phyloP scores from a whole-genome alignment of 2,797 vertebrate genomes.

The Lithobates pipiens region DNA sequence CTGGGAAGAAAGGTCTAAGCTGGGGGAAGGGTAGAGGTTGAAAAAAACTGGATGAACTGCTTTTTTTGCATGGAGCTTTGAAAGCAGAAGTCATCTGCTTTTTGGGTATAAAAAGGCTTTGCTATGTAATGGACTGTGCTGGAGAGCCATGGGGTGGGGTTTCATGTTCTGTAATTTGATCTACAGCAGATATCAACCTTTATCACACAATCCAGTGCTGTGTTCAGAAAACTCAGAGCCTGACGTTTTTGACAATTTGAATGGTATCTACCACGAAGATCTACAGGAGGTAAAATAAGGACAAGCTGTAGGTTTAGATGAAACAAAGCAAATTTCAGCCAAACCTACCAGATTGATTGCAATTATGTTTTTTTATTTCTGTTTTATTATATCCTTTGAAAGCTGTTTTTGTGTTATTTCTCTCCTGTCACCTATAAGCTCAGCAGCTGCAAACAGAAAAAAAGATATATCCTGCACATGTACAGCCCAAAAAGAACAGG shows the following conservation, averaged over 20 bases:
- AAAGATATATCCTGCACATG: too few species aligned
- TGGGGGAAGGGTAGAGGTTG: conserved; percentile 76
- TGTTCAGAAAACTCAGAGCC: conserved; percentile 76
- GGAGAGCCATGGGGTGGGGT: conserved; percentile 90
- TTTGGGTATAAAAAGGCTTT: conserved; percentile 86
- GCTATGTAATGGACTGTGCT: conserved; percentile 87
- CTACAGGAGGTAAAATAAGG: conserved; percentile 64
- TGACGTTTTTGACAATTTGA: conserved; percentile 74
- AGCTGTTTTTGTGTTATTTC: too few species aligned
- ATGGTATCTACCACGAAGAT: conserved; percentile 72
- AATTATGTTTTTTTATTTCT: too few species aligned
- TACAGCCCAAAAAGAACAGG: too few species aligned
- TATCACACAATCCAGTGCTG: conserved; percentile 81
- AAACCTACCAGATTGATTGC: conserved; percentile 61
- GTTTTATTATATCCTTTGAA: too few species aligned
- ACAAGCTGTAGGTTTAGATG: conserved; percentile 65
- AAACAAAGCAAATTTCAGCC: conserved; percentile 30
- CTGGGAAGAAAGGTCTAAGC: conserved; percentile 80
- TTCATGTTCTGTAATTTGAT: conserved; percentile 91
- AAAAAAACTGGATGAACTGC: conserved; percentile 75
- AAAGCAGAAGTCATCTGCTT: conserved; percentile 85
- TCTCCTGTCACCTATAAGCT: too few species aligned
- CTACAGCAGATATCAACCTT: conserved; percentile 91
- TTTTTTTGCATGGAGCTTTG: conserved; percentile 79
- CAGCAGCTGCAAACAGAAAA: too few species aligned